Evolutionary conservation across 2,797 vertebrate genomes (phyloP).

Genomic region (Macroramphosus scolopax): DNA sequence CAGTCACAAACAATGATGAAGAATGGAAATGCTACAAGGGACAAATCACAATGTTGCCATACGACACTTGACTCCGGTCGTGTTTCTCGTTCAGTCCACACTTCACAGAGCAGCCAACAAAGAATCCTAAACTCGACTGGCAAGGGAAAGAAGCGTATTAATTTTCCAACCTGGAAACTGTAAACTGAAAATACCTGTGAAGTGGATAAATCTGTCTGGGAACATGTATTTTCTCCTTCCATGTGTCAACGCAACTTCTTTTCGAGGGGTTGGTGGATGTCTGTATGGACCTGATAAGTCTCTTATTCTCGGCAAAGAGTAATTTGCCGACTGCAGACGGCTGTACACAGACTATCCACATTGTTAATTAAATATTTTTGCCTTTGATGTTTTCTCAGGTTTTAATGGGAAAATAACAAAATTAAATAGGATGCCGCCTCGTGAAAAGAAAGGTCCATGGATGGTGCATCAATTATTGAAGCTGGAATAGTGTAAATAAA

Average conservation of each 20-base stretch:
- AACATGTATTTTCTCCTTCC: conserved; percentile 71
- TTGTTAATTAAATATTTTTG: conserved; percentile 82
- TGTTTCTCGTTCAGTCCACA: conserved; percentile 26
- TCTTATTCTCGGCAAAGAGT: conserved; percentile 79
- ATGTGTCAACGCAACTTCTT: conserved; percentile 78
- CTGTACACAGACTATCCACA: conserved; percentile 76
- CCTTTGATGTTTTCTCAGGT: conserved; percentile 81
- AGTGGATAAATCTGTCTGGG: conserved; percentile 77
- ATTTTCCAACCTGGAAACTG: conserved; percentile 73
- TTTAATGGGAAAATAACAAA: conserved; percentile 79
- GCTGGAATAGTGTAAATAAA: conserved; percentile 70
- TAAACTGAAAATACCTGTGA: conserved; percentile 78
- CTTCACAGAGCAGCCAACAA: conserved; percentile 61
- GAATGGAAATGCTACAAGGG: conserved; percentile 38
- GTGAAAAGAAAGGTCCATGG: conserved; percentile 61
- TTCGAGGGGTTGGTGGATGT: conserved; percentile 77
- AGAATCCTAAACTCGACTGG: conserved; percentile 65
- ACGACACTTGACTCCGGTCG: conserved; percentile 36
- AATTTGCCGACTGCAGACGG: conserved; percentile 76
- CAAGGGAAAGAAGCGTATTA: conserved; percentile 70
- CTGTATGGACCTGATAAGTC: conserved; percentile 81
- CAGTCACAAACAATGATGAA: conserved; percentile 48
- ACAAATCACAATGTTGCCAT: conserved; percentile 39
- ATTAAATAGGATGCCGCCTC: conserved; percentile 70
- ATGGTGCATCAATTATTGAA: conserved; percentile 63